Base-by-base conservation (phyloP, 2,888 invertebrate species). In the Elysia crispata region DNA sequence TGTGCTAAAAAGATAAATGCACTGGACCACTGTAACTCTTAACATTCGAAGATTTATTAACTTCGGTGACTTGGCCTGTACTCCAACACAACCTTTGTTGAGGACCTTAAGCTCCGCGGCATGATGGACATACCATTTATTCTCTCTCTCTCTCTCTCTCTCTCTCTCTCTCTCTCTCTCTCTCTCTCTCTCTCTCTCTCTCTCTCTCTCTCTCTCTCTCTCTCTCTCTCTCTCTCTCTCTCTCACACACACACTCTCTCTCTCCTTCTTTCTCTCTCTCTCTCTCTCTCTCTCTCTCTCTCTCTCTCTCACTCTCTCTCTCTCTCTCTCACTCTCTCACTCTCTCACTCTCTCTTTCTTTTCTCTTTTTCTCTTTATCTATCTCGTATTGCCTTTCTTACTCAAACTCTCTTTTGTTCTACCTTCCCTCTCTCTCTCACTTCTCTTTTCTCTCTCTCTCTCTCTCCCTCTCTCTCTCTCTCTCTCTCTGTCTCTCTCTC, bases 221-320 rank as follows among this genome's bases (percentile, higher is more conserved):
- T 31, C 66, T 49, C 66, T 66, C 66, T 66, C 25, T 23, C 66
- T 66, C 66, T 66, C 66, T 23, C 66, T 30, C 66, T 23, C 66
- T 66, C 25, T 23, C 66, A 8, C 66, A 28, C 25, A 28, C 66
- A 8, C 66, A 18, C 64, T 64, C 64, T 64, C 64, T 64, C 64
- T 64, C 64, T 64, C 64, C 23, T 11, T 64, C 64, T 64, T 23
- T 62, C 11, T 62, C 64, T 33, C 20, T 74, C 72, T 33, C 41
- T 30, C 41, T 72, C 49, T 41, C 28, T 74, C 28, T 74, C 74
- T 74, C 33, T 74, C 74, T 74, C 33, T 74, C 74, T 74, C 33
- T 74, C 74, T 74, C 33, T 25, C 74, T 74, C 28, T 57, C 72
- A n/a, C 8, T 72, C 50, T 72, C 6, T 72, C 72, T 72, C 8